Percentiles rank a stretch among this genome's conserved stretches.
phyloP scores from a whole-genome alignment of 1,140 invertebrate species.

The Platyscapa corneri region DNA sequence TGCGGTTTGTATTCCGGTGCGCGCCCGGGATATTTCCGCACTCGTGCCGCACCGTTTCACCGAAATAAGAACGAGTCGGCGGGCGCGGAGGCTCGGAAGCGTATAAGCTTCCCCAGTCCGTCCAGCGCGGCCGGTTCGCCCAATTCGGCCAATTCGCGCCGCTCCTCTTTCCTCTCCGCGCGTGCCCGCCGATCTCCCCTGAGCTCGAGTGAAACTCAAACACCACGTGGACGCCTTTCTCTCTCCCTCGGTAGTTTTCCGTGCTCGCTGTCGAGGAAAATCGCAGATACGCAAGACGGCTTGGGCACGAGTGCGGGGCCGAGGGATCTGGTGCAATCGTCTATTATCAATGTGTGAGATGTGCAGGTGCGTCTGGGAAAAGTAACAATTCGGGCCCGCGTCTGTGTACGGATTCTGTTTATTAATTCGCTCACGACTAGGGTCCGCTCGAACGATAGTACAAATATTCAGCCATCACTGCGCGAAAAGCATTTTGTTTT shows the following conservation, averaged over 20 bases:
- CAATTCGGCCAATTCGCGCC: no score
- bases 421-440: background rate
- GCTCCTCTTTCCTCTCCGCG: background rate
- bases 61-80: slow-evolving; percentile 1
- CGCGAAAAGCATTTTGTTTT: background rate
- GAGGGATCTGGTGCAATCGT: background rate
- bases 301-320: no score
- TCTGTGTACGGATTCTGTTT: background rate
- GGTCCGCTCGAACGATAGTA: background rate
- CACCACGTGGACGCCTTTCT: background rate
- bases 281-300: background rate
- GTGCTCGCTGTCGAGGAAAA: no score
- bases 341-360: background rate
- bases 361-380: background rate
- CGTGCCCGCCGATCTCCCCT: no score
- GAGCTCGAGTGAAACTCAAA: background rate
- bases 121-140: no score
- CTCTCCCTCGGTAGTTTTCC: background rate
- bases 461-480: background rate
- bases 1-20: slow-evolving; percentile 14
- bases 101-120: background rate
- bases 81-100: background rate
- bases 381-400: background rate
- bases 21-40: background rate
- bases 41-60: background rate